Percentiles rank a stretch among this genome's conserved stretches.
Conservation (phyloP, 2,888 invertebrate genomes). For the Mesorhabditis spiculigera region DNA sequence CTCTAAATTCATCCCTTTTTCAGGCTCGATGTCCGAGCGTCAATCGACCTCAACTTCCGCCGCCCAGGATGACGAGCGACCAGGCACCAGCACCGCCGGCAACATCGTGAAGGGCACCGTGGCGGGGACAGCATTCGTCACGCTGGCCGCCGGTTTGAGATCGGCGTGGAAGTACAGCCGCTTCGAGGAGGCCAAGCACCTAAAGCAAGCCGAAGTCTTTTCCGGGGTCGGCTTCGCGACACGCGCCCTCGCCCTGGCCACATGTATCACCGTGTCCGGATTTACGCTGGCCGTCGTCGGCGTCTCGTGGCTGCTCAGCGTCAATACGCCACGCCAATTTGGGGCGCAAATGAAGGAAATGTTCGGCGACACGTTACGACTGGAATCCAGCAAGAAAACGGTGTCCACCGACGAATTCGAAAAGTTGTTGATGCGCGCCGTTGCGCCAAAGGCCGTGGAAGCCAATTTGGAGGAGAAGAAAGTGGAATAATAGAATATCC, state of each 20-base stretch:
- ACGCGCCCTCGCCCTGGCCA: conserved; percentile 49
- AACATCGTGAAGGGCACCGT: conserved; percentile 17
- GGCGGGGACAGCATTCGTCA: conserved; percentile 25
- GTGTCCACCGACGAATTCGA: too few species aligned
- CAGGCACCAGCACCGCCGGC: too few species aligned
- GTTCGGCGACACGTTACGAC: conserved; percentile 29
- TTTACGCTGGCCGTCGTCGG: conserved; percentile 49
- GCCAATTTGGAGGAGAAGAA: too few species aligned
- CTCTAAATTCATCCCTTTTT: too few species aligned
- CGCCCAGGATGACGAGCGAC: too few species aligned
- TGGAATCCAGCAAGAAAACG: too few species aligned
- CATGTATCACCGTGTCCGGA: conserved; percentile 50
- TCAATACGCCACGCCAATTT: conserved; percentile 52
- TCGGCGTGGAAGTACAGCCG: conserved; percentile 38
- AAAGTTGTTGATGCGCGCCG: conserved; percentile 34
- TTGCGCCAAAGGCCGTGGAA: too few species aligned
- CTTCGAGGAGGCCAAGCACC: conserved; percentile 37
- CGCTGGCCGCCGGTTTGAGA: conserved; percentile 28
- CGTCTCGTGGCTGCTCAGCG: conserved; percentile 46
- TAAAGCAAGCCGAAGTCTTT: conserved; percentile 29
- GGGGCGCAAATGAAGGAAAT: conserved; percentile 42
- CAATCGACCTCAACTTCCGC: too few species aligned
- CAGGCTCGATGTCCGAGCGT: too few species aligned
- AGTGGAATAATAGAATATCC: not conserved
- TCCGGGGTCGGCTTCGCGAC: conserved; percentile 53